phyloP scores from a whole-genome alignment of 2,888 invertebrate genomes.

The Lochmaea crataegi region DNA sequence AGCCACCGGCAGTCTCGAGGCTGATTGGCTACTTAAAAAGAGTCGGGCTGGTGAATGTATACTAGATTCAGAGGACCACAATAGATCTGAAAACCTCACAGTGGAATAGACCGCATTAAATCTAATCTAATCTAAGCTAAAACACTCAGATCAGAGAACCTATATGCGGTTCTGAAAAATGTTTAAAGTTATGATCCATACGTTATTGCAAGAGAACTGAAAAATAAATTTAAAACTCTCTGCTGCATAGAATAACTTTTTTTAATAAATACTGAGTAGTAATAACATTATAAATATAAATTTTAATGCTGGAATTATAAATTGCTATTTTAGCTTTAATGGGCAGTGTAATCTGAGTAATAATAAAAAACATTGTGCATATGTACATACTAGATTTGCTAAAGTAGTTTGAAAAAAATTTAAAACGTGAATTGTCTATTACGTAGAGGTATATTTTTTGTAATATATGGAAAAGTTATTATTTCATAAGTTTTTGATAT shows the following conservation, averaged over 20 bases:
- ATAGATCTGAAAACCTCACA: too few species aligned
- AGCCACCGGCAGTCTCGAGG: too few species aligned
- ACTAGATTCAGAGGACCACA: too few species aligned
- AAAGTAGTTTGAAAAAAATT: background rate
- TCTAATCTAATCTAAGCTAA: too few species aligned
- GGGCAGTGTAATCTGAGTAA: background rate
- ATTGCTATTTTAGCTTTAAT: background rate
- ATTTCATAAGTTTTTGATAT: too few species aligned
- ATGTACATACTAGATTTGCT: background rate
- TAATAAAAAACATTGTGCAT: background rate
- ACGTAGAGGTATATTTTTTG: too few species aligned
- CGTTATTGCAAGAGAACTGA: background rate
- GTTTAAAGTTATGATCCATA: conserved; percentile 1
- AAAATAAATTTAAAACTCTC: conserved; percentile 7
- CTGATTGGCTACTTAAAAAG: too few species aligned
- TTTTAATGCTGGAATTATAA: background rate
- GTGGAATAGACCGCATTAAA: too few species aligned
- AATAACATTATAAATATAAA: conserved; percentile 8
- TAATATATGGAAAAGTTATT: too few species aligned
- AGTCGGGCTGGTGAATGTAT: too few species aligned
- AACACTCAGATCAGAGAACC: background rate
- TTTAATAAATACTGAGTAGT: background rate
- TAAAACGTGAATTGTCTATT: too few species aligned
- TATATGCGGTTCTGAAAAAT: background rate
- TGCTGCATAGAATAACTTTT: background rate